Evolutionary conservation across 2,888 invertebrate genomes (phyloP).

Genomic region (Capitulum mitella): DNA sequence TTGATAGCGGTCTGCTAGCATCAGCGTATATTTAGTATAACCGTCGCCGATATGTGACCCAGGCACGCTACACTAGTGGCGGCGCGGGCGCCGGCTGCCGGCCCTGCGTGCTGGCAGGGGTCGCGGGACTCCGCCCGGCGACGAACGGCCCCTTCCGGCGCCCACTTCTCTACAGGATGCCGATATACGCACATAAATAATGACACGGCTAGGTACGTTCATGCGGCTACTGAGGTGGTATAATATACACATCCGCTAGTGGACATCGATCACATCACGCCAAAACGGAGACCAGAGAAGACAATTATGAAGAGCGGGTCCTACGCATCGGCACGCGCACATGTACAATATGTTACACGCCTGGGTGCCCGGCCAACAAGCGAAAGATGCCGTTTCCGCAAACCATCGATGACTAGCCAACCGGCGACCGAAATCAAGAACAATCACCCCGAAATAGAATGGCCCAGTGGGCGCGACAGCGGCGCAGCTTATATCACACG

Average conservation of each 20-base stretch:
- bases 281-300: neutral
- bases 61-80: neutral
- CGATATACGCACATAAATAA: slow-evolving; percentile 11
- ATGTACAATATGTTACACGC: neutral
- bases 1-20: neutral
- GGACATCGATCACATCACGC: slow-evolving; percentile 12
- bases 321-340: neutral
- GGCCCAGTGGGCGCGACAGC: neutral
- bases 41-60: neutral
- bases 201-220: slow-evolving; percentile 5
- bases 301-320: neutral
- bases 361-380: neutral
- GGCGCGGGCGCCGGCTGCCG: neutral
- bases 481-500: neutral
- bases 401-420: slow-evolving; percentile 13
- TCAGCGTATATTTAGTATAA: slow-evolving; percentile 3
- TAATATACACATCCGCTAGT: neutral
- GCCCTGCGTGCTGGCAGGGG: too few species aligned
- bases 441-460: neutral
- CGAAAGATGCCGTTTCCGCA: neutral
- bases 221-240: neutral
- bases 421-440: slow-evolving; percentile 9
- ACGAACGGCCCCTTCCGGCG: neutral
- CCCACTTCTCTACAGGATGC: neutral
- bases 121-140: neutral